These are phyloP conservation scores for Ophion slaviceki DNA, from an alignment of 2,888 invertebrate genomes.

Conservation along the genomic window DNA sequence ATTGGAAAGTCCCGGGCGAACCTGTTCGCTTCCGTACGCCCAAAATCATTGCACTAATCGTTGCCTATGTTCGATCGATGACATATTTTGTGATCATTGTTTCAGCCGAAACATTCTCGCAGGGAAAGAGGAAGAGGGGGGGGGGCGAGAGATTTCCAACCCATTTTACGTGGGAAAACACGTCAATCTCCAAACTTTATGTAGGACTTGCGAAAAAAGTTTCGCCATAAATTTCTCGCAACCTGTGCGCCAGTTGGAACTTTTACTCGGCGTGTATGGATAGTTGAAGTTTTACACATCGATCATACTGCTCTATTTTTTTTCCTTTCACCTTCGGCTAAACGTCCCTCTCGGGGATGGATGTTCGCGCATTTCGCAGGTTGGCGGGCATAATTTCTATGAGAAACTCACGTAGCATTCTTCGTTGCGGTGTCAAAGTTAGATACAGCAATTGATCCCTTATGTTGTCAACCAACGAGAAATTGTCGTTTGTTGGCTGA, in stretches of 20 bases:
- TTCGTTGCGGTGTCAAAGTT: not conserved
- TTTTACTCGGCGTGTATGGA: conserved; percentile 28
- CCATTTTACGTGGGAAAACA: conserved; percentile 48
- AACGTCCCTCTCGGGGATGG: conserved; percentile 8
- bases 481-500: not conserved
- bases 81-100: conserved; percentile 22
- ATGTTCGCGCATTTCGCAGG: conserved; percentile 22
- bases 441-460: not conserved
- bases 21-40: not conserved
- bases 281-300: conserved; percentile 57
- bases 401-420: not conserved
- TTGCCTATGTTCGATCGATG: conserved; percentile 9
- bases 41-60: conserved; percentile 10
- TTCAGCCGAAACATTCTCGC: not conserved
- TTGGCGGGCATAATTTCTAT: not conserved
- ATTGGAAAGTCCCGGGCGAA: not conserved
- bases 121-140: not conserved
- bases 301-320: conserved; percentile 57
- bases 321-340: conserved; percentile 9
- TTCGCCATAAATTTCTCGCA: conserved; percentile 60
- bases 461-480: not conserved
- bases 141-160: not conserved
- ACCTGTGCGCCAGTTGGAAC: conserved; percentile 17
- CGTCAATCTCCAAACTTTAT: conserved; percentile 54
- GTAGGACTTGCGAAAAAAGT: conserved; percentile 57